Evolutionary conservation across 2,888 invertebrate genomes (phyloP).

Genomic region (Cepaea hortensis): DNA sequence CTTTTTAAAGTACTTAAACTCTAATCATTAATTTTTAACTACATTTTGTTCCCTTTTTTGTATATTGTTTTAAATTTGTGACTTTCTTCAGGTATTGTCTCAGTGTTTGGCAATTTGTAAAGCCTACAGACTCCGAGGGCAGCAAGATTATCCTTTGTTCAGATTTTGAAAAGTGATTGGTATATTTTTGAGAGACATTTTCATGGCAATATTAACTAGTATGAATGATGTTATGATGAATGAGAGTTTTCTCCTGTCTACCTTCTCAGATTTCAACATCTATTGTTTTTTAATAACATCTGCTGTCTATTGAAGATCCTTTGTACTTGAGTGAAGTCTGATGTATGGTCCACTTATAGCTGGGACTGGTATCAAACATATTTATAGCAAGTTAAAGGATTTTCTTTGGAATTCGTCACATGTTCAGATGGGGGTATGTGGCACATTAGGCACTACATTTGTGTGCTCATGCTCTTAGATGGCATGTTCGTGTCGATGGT

Average conservation of each 20-base stretch:
- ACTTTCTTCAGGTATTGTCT: constrained; percentile 59
- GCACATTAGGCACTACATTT: too few relatives aligned
- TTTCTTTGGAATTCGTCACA: too few relatives aligned
- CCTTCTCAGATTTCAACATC: background rate
- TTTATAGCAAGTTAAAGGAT: too few relatives aligned
- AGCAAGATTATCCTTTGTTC: constrained; percentile 57
- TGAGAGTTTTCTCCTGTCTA: background rate
- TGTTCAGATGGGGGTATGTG: too few relatives aligned
- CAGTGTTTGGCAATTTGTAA: constrained; percentile 63
- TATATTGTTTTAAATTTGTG: background rate
- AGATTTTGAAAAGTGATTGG: constrained; percentile 58
- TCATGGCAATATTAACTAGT: background rate
- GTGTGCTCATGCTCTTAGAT: too few relatives aligned
- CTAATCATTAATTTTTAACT: background rate
- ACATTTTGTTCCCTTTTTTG: background rate
- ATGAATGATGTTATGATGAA: background rate
- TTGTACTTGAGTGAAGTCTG: too few relatives aligned
- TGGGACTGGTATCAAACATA: too few relatives aligned
- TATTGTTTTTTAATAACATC: background rate
- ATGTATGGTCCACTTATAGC: too few relatives aligned
- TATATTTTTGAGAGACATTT: background rate
- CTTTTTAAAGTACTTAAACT: background rate
- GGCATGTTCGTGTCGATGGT: too few relatives aligned
- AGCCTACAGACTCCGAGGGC: constrained; percentile 56
- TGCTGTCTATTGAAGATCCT: too few relatives aligned